Base-by-base conservation (phyloP, 1,140 invertebrate genomes). In the Drosophila bocqueti region DNA sequence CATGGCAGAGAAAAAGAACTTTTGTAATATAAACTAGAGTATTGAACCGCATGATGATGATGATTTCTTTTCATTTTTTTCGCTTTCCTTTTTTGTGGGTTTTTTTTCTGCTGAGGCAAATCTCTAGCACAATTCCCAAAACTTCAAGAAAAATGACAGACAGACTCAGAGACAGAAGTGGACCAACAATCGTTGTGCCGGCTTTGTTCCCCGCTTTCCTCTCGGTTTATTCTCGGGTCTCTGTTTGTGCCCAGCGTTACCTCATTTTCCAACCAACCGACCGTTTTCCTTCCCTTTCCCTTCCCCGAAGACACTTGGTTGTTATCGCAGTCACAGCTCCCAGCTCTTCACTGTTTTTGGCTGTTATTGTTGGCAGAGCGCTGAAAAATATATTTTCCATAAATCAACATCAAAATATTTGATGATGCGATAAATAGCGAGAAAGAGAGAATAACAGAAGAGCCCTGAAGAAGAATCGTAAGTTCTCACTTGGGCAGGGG, bases 381-480 rank as follows among this genome's bases (percentile, higher is more conserved):
- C 78, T 67, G 72, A 50, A 67, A 86, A 79, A 87, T 87, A 87
- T 87, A 81, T 87, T 87, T 87, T 84, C 85, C 84, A 87, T 87
- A 89, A 87, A 87, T 87, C 84, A 87, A 87, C 84, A 87, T 87
- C 84, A 87, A 87, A 87, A 87, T 87, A 84, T 87, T 87, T 87
- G 84, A 87, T 87, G 84, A 90, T 87, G 84, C 84, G 85, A 89
- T 90, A 87, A 87, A 87, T 87, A 77, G 84, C 83, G 79, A 79
- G 82, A 69, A 73, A 73, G 36, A 79, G 71, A 65, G 42, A 79
- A 58, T 57, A 79, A 75, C 72, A 55, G 54, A 50, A 43, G 47
- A 75, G 57, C 72, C 59, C 29, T 55, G 60, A 76, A 69, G 60
- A 76, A 69, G 38, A 59, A 82, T 62, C 64, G 40, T 43, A 55